Percentiles rank a stretch among this genome's conserved stretches.
Conservation (phyloP, 2,888 invertebrate genomes). For the Dexiosoma caninum region DNA sequence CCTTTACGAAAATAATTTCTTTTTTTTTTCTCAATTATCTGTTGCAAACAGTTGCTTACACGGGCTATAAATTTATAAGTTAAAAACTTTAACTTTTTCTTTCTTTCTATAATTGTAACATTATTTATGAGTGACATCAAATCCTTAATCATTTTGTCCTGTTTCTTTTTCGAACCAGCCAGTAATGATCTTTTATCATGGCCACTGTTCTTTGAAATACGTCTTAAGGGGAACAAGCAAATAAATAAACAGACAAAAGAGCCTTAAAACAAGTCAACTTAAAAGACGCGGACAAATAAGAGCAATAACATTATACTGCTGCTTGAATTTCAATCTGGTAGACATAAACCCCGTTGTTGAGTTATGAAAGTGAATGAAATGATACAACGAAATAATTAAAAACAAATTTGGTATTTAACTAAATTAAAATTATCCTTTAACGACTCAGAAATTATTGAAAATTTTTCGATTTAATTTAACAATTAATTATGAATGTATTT, state of each 20-base stretch:
- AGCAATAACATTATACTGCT: background rate
- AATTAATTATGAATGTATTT: too few relatives aligned
- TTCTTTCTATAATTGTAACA: conserved; percentile 23
- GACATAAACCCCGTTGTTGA: background rate
- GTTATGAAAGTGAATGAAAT: too few relatives aligned
- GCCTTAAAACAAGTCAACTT: background rate
- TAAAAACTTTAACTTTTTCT: conserved; percentile 7
- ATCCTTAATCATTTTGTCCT: conserved; percentile 11
- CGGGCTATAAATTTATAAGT: conserved; percentile 8
- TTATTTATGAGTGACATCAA: conserved; percentile 48
- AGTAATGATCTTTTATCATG: background rate
- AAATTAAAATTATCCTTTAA: too few relatives aligned
- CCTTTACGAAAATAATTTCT: too few relatives aligned
- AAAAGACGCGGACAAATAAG: conserved; percentile 1
- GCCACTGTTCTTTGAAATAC: background rate
- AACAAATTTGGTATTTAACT: too few relatives aligned
- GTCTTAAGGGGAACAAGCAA: conserved; percentile 3
- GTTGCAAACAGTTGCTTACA: background rate
- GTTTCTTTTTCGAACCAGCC: background rate
- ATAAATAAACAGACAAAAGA: background rate
- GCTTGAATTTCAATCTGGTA: conserved; percentile 1
- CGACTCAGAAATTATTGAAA: too few relatives aligned
- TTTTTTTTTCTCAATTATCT: too few relatives aligned
- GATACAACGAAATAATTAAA: too few relatives aligned
- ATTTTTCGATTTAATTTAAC: too few relatives aligned